Base-by-base conservation (phyloP, 2,888 invertebrate genomes). In the Cyclophora punctaria region DNA sequence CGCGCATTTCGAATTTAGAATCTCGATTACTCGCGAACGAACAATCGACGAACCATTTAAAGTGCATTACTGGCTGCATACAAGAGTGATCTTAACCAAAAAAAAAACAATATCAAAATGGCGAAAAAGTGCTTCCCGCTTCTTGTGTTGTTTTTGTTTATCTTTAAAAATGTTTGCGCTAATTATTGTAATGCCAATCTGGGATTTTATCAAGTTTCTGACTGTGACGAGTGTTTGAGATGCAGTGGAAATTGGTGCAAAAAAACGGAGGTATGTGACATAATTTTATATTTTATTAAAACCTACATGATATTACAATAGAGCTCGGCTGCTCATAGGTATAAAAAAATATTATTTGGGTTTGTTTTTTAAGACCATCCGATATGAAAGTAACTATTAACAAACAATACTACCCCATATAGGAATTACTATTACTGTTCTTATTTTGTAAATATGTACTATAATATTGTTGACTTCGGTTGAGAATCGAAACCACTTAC, bases 201-300 rank as follows among this genome's bases (percentile, higher is more conserved):
- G 1, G 20, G 20, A 20, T 37, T 37, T 37, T 5, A 37, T 5
- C 37, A 37, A 37, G 37, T 5, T 37, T 20, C 53, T 50, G 74
- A 60, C 56, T 87, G 87, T 72, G 69, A 85, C 60, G 73, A 79
- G 56, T 88, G 87, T 64, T 70, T 83, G 54, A 69, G 79, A 67
- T 78, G 76, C 55, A 80, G 77, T 47, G 75, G 70, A 40, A 49
- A 60, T 42, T 87, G 86, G 86, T 87, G 87, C 65, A 76, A 66
- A 20, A 59, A 73, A 50, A 66, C 59, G 3, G 57, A 56, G 63
- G 80, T 82, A 63, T 68, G 73, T 69, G 46, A 50, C 41, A 49
- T 50, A 40, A 51, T 54, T 53, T 45, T 41, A 40, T 45, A 47
- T 48, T 44, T 34, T 4, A 47, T 53, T 52, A 48, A 43, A 20